phyloP scores from a whole-genome alignment of 30 jellyfish, hydroid and myxozoan genomes.

The Chrysaora quinquecirrha region DNA sequence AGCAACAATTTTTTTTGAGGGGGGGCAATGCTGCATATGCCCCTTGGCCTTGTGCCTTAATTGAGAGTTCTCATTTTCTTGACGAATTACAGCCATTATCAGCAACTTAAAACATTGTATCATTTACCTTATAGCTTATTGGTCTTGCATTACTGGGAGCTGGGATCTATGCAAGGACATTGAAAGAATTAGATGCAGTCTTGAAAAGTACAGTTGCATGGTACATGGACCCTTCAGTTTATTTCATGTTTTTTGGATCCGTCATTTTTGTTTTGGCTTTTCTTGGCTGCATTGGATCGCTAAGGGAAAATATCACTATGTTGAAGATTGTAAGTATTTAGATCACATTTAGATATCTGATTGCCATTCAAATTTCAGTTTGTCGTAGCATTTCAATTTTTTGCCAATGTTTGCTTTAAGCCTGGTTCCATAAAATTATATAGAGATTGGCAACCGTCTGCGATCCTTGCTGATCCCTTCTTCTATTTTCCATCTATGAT shows the following conservation, averaged over 20 bases:
- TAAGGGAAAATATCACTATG: slow-evolving; percentile 80
- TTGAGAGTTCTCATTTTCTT: too few relatives aligned
- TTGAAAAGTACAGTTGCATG: slow-evolving; percentile 84
- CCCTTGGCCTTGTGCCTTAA: too few relatives aligned
- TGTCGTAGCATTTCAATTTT: background rate
- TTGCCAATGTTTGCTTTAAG: too few relatives aligned
- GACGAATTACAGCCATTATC: too few relatives aligned
- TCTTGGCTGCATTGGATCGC: slow-evolving; percentile 93
- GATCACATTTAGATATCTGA: background rate
- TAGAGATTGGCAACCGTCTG: too few relatives aligned
- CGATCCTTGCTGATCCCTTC: too few relatives aligned
- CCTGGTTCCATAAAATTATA: too few relatives aligned
- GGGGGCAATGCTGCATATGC: too few relatives aligned
- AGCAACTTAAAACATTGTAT: too few relatives aligned
- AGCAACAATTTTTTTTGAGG: too few relatives aligned
- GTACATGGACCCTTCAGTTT: slow-evolving; percentile 93
- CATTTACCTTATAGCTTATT: slow-evolving; percentile 67
- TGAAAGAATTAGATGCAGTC: slow-evolving; percentile 65
- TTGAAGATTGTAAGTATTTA: slow-evolving; percentile 71
- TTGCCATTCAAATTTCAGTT: background rate
- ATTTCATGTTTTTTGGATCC: slow-evolving; percentile 75
- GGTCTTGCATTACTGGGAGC: slow-evolving; percentile 79
- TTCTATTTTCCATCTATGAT: too few relatives aligned
- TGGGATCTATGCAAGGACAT: slow-evolving; percentile 88
- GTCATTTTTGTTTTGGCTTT: slow-evolving; percentile 77